Conservation (phyloP, 2,888 invertebrate species). For the Xiphydria camelus region DNA sequence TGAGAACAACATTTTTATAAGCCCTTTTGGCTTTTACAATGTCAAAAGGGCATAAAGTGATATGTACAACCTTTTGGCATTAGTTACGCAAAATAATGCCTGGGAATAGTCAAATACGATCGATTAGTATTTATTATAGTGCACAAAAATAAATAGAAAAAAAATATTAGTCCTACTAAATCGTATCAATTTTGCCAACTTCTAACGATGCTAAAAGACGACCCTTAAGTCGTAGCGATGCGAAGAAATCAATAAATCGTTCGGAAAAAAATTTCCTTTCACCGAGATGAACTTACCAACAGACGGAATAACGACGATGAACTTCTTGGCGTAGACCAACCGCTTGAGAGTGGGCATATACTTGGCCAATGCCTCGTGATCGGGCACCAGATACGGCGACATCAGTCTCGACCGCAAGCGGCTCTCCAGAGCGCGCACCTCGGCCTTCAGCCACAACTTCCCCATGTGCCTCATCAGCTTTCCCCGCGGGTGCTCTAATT, state of each 20-base stretch:
- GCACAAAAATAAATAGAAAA: slow-evolving; percentile 10
- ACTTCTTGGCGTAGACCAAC: slow-evolving; percentile 78
- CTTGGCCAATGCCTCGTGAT: slow-evolving; percentile 78
- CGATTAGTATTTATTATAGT: too few relatives aligned
- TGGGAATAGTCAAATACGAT: neutral
- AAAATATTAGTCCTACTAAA: neutral
- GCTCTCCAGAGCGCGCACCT: slow-evolving; percentile 83
- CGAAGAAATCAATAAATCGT: too few relatives aligned
- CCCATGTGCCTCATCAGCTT: slow-evolving; percentile 84
- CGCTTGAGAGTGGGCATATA: slow-evolving; percentile 80
- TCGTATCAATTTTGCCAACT: too few relatives aligned
- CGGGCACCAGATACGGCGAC: slow-evolving; percentile 87
- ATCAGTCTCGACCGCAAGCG: slow-evolving; percentile 65
- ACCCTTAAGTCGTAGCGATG: too few relatives aligned
- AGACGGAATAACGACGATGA: slow-evolving; percentile 85
- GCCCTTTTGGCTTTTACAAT: too few relatives aligned
- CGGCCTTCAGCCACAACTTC: slow-evolving; percentile 84
- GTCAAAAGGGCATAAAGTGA: too few relatives aligned
- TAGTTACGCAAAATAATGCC: too few relatives aligned
- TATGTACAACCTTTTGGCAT: too few relatives aligned
- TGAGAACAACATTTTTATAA: too few relatives aligned
- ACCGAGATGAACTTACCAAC: slow-evolving; percentile 67
- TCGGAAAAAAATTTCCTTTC: too few relatives aligned
- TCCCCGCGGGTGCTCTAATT: slow-evolving; percentile 53
- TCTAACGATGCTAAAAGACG: too few relatives aligned